A percentile compares a stretch with the other conserved stretches of the same genome.
Conservation (phyloP, 2,797 vertebrate genomes). For the Apodemus agrarius region DNA sequence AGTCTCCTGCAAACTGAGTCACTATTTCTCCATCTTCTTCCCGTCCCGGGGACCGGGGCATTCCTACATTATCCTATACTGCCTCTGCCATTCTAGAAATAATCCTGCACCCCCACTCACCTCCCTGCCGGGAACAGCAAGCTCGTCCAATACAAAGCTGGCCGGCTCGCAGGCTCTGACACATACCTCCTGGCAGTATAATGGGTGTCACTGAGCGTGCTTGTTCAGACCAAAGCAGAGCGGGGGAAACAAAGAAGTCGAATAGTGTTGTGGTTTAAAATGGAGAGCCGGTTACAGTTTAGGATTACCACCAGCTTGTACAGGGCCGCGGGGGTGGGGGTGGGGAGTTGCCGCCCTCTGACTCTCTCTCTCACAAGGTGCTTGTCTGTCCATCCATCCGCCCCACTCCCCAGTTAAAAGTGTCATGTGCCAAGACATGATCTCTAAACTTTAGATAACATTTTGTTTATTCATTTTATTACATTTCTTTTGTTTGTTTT, state of each 20-base stretch:
- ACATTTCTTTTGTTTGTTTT: background rate
- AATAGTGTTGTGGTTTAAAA: background rate
- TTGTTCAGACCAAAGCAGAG: slow-evolving; percentile 43
- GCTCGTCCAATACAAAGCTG: background rate
- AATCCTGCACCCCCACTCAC: background rate
- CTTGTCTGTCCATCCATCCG: background rate
- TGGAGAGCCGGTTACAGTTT: background rate
- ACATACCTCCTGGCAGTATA: background rate
- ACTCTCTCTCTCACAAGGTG: background rate
- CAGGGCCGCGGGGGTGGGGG: background rate
- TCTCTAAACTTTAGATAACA: background rate
- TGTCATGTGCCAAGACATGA: background rate
- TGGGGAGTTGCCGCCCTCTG: background rate
- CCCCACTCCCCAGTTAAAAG: background rate
- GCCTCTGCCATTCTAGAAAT: background rate
- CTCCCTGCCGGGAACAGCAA: background rate
- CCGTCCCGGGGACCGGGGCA: background rate
- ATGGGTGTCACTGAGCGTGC: background rate
- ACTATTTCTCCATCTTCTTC: background rate
- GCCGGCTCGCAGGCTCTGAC: background rate
- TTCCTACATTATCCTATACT: background rate
- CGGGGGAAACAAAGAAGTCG: background rate
- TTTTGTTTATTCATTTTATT: background rate
- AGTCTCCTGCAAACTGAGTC: background rate
- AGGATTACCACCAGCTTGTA: background rate